phyloP scores from a whole-genome alignment of 2,888 invertebrate genomes.

The Agapetus fuscipes region DNA sequence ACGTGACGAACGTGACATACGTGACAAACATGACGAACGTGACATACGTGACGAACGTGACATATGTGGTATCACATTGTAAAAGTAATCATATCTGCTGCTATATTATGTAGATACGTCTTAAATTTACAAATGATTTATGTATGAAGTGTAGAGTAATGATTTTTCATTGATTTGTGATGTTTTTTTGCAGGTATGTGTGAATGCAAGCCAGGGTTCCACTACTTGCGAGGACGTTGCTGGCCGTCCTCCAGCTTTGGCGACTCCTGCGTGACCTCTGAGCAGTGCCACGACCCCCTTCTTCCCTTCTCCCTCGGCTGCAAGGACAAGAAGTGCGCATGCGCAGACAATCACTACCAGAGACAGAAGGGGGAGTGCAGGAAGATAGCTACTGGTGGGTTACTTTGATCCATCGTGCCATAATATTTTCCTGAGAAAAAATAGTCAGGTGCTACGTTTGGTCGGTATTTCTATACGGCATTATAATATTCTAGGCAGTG shows the following conservation, averaged over 20 bases:
- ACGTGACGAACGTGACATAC: too few relatives aligned
- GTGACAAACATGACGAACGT: too few relatives aligned
- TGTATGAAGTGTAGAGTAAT: too few relatives aligned
- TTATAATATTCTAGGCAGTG: too few relatives aligned
- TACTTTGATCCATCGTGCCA: background rate
- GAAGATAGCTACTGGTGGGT: slow-evolving; percentile 29
- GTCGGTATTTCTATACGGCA: too few relatives aligned
- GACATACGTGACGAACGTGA: too few relatives aligned
- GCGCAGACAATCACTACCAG: slow-evolving; percentile 31
- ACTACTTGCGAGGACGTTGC: slow-evolving; percentile 36
- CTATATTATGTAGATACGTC: too few relatives aligned
- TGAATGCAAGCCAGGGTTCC: slow-evolving; percentile 28
- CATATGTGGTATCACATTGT: too few relatives aligned
- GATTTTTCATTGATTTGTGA: too few relatives aligned
- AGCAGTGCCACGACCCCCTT: slow-evolving; percentile 29
- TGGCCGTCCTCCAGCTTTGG: slow-evolving; percentile 30
- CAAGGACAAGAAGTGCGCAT: slow-evolving; percentile 26
- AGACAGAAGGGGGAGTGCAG: slow-evolving; percentile 38
- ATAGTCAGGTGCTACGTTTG: too few relatives aligned
- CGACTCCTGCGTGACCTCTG: slow-evolving; percentile 26
- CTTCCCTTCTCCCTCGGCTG: slow-evolving; percentile 31
- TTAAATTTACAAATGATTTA: too few relatives aligned
- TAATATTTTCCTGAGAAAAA: background rate
- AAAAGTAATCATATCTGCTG: too few relatives aligned
- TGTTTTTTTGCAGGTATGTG: slow-evolving; percentile 28